Base-by-base conservation (phyloP, 2,797 vertebrate species). In the Coregonus suidteri region DNA sequence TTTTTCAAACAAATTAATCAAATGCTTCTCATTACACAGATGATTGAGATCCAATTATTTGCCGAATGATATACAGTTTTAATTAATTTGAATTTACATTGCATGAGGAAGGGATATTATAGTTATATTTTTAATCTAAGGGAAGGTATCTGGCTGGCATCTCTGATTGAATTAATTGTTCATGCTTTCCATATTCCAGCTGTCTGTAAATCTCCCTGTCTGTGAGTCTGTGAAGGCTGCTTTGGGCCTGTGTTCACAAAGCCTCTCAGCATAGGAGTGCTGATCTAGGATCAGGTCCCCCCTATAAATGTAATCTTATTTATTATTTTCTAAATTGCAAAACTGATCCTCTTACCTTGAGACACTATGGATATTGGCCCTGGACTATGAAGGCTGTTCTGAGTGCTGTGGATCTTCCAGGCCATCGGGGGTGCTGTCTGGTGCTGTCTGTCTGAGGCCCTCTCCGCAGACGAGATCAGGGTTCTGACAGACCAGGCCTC, bases 11-110 rank as follows among this genome's bases (percentile, higher is more conserved):
- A 80, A 85, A 87, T 90, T 89, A 88, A 89, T 91, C 80, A 86
- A 90, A 90, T 41, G 75, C 80, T 78, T 89, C 88, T 91, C 84
- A 92, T 93, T 92, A 89, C 88, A 92, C 90, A 91, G 89, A 87
- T 92, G 91, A 91, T 90, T 90, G 88, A 88, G 81, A 90, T 88
- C 88, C 86, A 91, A 90, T 92, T 92, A 92, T 90, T 89, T 85
- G 82, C 81, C 74, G 72, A 84, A 85, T 77, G 79, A 89, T 86
- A 83, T 90, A 87, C 83, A 87, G 79, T 85, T 91, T 90, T 91
- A 91, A 91, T 92, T 87, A 81, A 87, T 88, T 82, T 76, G 73
- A 89, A 89, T 92, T 90, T 90, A 85, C 78, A 86, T 88, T 82
- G 80, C 85, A 85, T 88, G 77, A 86, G 72, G 69, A 47, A 56